These are phyloP conservation scores for Salvelinus sp. DNA, from an alignment of 2,113 vertebrate genomes.

Conservation along the genomic window DNA sequence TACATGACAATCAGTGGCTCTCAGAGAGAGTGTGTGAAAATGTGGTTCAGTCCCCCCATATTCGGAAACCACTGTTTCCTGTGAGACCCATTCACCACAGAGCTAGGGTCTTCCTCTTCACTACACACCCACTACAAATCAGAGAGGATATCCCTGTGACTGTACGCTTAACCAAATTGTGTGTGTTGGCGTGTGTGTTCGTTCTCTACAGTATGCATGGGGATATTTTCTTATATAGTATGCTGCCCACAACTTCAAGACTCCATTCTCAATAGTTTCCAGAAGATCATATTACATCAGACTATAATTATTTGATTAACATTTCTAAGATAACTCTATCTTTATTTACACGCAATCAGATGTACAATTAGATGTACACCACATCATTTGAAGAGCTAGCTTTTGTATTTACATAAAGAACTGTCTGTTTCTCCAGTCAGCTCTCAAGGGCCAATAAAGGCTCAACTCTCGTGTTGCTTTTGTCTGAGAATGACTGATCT, in stretches of 20 bases:
- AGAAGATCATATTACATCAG: too few species aligned
- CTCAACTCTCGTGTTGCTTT: background rate
- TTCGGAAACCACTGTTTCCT: constrained; percentile 15
- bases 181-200: too few species aligned
- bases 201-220: too few species aligned
- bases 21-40: too few species aligned
- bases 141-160: background rate
- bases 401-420: background rate
- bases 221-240: too few species aligned
- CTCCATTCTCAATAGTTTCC: too few species aligned
- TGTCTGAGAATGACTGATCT: background rate
- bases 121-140: background rate
- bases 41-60: too few species aligned
- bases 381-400: background rate
- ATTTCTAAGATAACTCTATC: background rate
- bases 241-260: too few species aligned
- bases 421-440: background rate
- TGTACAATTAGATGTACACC: background rate
- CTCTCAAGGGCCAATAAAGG: background rate
- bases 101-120: constrained; percentile 22
- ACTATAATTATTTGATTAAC: background rate
- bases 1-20: too few species aligned
- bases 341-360: background rate
- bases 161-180: too few species aligned
- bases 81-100: constrained; percentile 3